phyloP scores from a whole-genome alignment of 1,140 invertebrate species.

The Drosophila sulfurigaster region DNA sequence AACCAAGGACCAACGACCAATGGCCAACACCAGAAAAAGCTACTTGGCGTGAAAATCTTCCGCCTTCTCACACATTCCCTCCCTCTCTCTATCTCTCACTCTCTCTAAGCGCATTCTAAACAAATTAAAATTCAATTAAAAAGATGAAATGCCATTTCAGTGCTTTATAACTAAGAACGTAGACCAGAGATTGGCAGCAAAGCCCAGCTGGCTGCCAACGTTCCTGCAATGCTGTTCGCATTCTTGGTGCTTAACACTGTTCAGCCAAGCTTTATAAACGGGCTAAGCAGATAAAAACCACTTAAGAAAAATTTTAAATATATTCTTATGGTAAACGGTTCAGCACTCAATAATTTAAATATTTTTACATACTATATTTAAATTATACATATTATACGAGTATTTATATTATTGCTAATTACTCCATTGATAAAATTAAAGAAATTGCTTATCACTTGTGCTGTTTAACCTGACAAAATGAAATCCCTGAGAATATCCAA shows the following conservation, averaged over 20 bases:
- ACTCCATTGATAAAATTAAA: too few relatives aligned
- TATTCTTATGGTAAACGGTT: too few relatives aligned
- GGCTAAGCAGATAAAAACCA: too few relatives aligned
- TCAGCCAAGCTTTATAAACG: too few relatives aligned
- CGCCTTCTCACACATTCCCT: background rate
- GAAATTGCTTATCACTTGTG: too few relatives aligned
- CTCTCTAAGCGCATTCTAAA: slow-evolving; percentile 79
- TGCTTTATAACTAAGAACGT: slow-evolving; percentile 53
- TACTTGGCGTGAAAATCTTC: slow-evolving; percentile 46
- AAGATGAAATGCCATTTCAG: slow-evolving; percentile 82
- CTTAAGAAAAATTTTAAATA: background rate
- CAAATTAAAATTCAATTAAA: slow-evolving; percentile 85
- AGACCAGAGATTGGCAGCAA: slow-evolving; percentile 16
- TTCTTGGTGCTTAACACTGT: slow-evolving; percentile 21
- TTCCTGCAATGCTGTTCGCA: slow-evolving; percentile 5
- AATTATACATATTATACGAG: too few relatives aligned
- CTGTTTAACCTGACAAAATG: too few relatives aligned
- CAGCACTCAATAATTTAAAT: too few relatives aligned
- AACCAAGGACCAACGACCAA: slow-evolving; percentile 16
- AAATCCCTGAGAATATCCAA: too few relatives aligned
- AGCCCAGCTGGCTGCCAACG: slow-evolving; percentile 14
- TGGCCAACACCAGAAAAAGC: slow-evolving; percentile 33
- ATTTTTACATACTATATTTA: too few relatives aligned
- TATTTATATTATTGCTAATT: too few relatives aligned
- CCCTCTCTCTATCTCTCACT: background rate